Percentiles rank a stretch among this genome's conserved stretches.
phyloP scores from a whole-genome alignment of 2,113 vertebrate species.

The Oryzias woworae region DNA sequence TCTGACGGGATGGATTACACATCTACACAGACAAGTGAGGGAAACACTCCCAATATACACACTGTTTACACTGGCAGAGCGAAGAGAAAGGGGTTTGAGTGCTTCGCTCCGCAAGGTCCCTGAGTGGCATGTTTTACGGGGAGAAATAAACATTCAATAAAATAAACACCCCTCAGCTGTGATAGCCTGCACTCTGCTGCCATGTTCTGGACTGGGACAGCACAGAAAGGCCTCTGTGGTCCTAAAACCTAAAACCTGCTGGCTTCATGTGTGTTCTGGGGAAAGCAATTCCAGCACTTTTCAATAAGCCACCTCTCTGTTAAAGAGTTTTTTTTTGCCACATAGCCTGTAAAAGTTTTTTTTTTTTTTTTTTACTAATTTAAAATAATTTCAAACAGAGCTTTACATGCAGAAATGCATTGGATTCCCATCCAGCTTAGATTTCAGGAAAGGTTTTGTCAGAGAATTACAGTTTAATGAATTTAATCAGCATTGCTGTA shows the following conservation, averaged over 20 bases:
- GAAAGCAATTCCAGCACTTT: neutral
- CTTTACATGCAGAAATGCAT: too few relatives aligned
- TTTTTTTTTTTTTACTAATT: too few relatives aligned
- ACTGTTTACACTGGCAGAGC: conserved; percentile 71
- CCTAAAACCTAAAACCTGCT: neutral
- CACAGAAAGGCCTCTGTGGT: conserved; percentile 28
- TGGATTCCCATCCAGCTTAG: too few relatives aligned
- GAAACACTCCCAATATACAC: conserved; percentile 72
- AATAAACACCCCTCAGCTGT: conserved; percentile 61
- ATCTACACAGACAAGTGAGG: conserved; percentile 77
- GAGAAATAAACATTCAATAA: conserved; percentile 75
- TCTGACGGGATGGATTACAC: conserved; percentile 82
- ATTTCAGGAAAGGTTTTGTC: too few relatives aligned
- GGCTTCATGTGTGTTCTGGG: conserved; percentile 16
- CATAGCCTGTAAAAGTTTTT: too few relatives aligned
- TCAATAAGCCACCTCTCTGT: too few relatives aligned
- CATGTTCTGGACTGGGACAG: conserved; percentile 38
- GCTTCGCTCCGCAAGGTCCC: conserved; percentile 46
- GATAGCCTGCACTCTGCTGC: conserved; percentile 45
- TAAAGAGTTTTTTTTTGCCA: too few relatives aligned
- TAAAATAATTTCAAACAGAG: too few relatives aligned
- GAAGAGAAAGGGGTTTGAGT: conserved; percentile 30
- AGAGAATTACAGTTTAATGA: too few relatives aligned
- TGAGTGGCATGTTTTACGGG: conserved; percentile 72
- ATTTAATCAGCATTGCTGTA: too few relatives aligned